Evolutionary conservation across 2,888 invertebrate species (phyloP).

Genomic region (Aethes cnicana): DNA sequence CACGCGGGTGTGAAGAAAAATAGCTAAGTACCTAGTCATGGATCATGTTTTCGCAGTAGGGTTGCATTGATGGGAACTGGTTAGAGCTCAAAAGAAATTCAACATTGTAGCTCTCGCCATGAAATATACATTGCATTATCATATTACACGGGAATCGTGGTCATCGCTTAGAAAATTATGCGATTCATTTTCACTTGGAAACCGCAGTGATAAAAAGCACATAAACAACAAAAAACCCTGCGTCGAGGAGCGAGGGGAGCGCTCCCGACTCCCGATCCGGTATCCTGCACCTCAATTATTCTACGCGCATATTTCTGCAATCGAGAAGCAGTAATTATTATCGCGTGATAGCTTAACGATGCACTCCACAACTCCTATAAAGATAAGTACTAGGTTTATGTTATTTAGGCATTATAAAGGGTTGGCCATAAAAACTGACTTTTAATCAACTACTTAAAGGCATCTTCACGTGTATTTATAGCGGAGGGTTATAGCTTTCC

Average conservation of each 20-base stretch:
- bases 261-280: constrained; percentile 44
- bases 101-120: constrained; percentile 68
- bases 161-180: constrained; percentile 77
- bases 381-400: constrained; percentile 47
- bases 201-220: constrained; percentile 48
- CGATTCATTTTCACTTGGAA: constrained; percentile 75
- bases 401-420: constrained; percentile 52
- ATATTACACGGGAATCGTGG: constrained; percentile 80
- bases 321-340: constrained; percentile 41
- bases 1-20: constrained; percentile 5
- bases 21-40: constrained; percentile 40
- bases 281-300: constrained; percentile 37
- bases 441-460: constrained; percentile 45
- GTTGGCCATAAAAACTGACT: constrained; percentile 50
- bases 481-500: constrained; percentile 21
- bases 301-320: constrained; percentile 35
- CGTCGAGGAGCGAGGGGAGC: constrained; percentile 30
- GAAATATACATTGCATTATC: constrained; percentile 79
- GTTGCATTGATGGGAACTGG: constrained; percentile 66
- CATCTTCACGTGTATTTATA: constrained; percentile 35
- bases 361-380: constrained; percentile 46
- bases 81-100: constrained; percentile 75
- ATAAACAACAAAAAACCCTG: constrained; percentile 16
- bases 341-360: constrained; percentile 51
- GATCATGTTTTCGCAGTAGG: constrained; percentile 59